A percentile compares a stretch with the other conserved stretches of the same genome.
Evolutionary conservation across 1,140 invertebrate genomes (phyloP).

Genomic region (Drosophila nigromelanica): DNA sequence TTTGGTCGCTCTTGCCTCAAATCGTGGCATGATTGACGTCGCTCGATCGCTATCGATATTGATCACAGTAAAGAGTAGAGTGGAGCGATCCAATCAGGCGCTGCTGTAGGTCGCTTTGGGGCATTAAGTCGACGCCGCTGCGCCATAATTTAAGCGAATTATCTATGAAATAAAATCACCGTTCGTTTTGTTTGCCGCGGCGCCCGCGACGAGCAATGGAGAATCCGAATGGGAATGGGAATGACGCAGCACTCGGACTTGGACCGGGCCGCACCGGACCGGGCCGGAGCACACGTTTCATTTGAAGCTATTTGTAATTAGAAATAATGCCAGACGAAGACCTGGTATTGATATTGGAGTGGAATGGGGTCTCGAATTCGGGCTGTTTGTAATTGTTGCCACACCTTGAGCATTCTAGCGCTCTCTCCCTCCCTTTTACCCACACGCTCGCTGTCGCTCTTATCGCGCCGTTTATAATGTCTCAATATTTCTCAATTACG

Average conservation of each 20-base stretch:
- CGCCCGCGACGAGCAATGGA: slow-evolving; percentile 34
- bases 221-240: slow-evolving; percentile 8
- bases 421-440: neutral
- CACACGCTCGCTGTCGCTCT: neutral
- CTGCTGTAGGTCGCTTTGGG: slow-evolving; percentile 80
- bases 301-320: slow-evolving; percentile 68
- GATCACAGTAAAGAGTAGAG: slow-evolving; percentile 23
- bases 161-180: slow-evolving; percentile 82
- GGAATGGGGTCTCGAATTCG: slow-evolving; percentile 1
- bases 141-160: slow-evolving; percentile 83
- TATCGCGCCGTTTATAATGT: slow-evolving; percentile 56
- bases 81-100: slow-evolving; percentile 56
- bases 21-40: slow-evolving; percentile 62
- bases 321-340: slow-evolving; percentile 48
- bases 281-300: slow-evolving; percentile 32
- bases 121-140: slow-evolving; percentile 64
- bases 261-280: slow-evolving; percentile 1
- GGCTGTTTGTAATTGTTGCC: slow-evolving; percentile 51
- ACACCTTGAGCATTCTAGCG: slow-evolving; percentile 15
- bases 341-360: slow-evolving; percentile 2
- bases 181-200: slow-evolving; percentile 51
- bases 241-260: slow-evolving; percentile 24
- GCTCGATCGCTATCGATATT: slow-evolving; percentile 58
- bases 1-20: slow-evolving; percentile 34
- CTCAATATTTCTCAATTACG: slow-evolving; percentile 81